These are phyloP conservation scores for Syritta pipiens DNA, from an alignment of 2,888 invertebrate genomes.

Conservation along the genomic window DNA sequence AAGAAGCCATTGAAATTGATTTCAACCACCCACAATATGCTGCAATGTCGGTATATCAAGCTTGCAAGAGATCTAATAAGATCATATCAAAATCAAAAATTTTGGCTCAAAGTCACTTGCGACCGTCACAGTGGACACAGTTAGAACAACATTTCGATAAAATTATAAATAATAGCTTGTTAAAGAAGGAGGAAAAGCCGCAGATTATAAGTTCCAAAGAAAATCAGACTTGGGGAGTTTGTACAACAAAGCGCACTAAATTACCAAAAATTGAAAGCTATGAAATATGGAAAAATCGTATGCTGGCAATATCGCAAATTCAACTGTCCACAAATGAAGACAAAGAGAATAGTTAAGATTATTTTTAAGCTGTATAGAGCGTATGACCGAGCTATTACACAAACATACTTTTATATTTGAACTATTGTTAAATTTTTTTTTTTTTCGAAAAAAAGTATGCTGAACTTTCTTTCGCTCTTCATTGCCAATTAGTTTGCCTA, in stretches of 20 bases:
- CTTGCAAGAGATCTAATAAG: constrained; percentile 82
- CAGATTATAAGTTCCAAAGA: no score
- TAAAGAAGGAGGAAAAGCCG: neutral
- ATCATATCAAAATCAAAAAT: constrained; percentile 82
- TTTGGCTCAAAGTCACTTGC: constrained; percentile 82
- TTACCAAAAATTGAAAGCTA: constrained; percentile 80
- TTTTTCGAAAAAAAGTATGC: no score
- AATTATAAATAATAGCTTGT: constrained; percentile 74
- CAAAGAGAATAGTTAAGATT: neutral
- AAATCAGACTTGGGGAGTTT: neutral
- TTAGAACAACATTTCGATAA: constrained; percentile 83
- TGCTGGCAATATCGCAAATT: constrained; percentile 79
- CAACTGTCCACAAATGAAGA: constrained; percentile 75
- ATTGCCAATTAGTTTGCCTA: no score
- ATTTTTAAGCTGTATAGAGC: no score
- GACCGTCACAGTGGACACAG: constrained; percentile 82
- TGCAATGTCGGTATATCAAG: constrained; percentile 83
- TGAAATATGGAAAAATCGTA: constrained; percentile 83
- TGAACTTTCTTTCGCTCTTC: no score
- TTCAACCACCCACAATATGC: constrained; percentile 83
- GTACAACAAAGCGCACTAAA: constrained; percentile 17
- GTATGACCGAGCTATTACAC: no score
- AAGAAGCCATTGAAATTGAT: constrained; percentile 80
- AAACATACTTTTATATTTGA: no score
- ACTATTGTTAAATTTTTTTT: no score